These are phyloP conservation scores for Himalopsyche kuldschensis DNA, from an alignment of 2,888 invertebrate genomes.

Conservation along the genomic window DNA sequence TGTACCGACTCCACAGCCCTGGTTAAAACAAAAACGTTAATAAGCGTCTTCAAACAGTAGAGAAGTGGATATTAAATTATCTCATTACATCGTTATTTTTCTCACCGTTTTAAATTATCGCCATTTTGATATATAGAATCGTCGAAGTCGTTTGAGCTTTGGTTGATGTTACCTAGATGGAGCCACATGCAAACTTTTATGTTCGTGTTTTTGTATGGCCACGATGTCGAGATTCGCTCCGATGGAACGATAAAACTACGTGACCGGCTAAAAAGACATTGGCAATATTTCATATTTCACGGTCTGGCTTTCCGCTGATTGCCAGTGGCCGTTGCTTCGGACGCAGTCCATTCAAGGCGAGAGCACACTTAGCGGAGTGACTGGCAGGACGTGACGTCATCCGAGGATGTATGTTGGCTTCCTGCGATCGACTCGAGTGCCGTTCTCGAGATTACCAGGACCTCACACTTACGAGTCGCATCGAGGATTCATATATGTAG, in stretches of 20 bases:
- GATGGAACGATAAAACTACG: conserved; percentile 8
- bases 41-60: too few species aligned
- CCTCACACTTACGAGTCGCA: neutral
- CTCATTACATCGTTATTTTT: too few species aligned
- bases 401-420: neutral
- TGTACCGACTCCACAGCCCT: too few species aligned
- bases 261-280: conserved; percentile 27
- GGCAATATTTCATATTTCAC: conserved; percentile 33
- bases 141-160: neutral
- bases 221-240: conserved; percentile 19
- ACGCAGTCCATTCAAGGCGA: conserved; percentile 11
- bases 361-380: neutral
- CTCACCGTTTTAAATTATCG: too few species aligned
- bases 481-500: too few species aligned
- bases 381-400: conserved; percentile 30
- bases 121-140: too few species aligned
- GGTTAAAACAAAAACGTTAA: too few species aligned
- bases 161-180: neutral
- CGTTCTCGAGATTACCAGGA: neutral
- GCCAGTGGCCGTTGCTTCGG: neutral
- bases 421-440: neutral
- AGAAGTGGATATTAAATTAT: too few species aligned
- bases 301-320: conserved; percentile 1
- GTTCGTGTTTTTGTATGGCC: conserved; percentile 2
- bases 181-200: neutral